Conservation (phyloP, 2,888 invertebrate species). For the Polyommatus iphigenia region DNA sequence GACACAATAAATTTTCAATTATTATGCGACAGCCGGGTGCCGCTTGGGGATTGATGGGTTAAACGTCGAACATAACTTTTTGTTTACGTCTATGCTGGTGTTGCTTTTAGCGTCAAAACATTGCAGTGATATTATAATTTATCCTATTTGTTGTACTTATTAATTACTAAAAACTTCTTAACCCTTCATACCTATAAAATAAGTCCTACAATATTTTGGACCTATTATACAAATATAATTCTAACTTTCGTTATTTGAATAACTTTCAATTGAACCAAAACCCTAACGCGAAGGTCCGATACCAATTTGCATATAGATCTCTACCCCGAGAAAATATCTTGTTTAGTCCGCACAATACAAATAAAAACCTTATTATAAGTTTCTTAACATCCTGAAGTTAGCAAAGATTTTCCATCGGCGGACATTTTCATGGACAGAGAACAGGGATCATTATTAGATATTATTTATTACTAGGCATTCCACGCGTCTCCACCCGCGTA, state of each 20-base stretch:
- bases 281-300: slow-evolving; percentile 11
- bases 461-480: too few species aligned
- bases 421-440: neutral
- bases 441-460: neutral
- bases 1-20: too few species aligned
- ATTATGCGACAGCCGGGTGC: too few species aligned
- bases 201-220: neutral
- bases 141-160: too few species aligned
- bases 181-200: neutral
- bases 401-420: neutral
- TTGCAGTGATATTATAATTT: too few species aligned
- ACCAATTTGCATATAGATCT: slow-evolving; percentile 21
- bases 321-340: neutral
- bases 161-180: too few species aligned
- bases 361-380: slow-evolving; percentile 27
- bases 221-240: slow-evolving; percentile 3
- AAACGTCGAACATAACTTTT: too few species aligned
- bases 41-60: too few species aligned
- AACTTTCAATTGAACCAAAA: slow-evolving; percentile 16
- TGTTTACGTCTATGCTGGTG: too few species aligned
- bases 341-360: slow-evolving; percentile 19
- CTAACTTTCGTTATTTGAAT: slow-evolving; percentile 26
- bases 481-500: too few species aligned
- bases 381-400: neutral
- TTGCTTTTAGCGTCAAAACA: too few species aligned